phyloP scores from a whole-genome alignment of 2,888 invertebrate species.

The Chorisops tibialis region DNA sequence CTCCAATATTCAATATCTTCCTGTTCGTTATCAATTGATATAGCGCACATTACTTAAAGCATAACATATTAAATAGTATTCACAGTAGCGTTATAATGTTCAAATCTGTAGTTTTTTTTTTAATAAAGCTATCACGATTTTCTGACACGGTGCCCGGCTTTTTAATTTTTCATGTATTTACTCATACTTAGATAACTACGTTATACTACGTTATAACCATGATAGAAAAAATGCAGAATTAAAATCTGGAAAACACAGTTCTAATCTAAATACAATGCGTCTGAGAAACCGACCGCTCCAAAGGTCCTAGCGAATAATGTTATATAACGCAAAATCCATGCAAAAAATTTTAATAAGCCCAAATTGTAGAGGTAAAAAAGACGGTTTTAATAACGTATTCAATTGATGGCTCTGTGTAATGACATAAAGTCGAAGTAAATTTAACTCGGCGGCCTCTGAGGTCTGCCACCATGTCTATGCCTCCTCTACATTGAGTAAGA shows the following conservation, averaged over 20 bases:
- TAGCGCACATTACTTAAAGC: constrained; percentile 4
- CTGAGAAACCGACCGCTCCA: not conserved
- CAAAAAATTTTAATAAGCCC: constrained; percentile 23
- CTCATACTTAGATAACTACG: too few species aligned
- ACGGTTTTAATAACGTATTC: constrained; percentile 19
- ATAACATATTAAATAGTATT: constrained; percentile 14
- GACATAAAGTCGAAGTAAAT: constrained; percentile 20
- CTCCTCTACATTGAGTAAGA: constrained; percentile 19
- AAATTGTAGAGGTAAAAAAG: constrained; percentile 13
- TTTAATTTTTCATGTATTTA: constrained; percentile 18
- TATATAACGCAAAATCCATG: constrained; percentile 15
- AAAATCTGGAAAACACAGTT: constrained; percentile 7
- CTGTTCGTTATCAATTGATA: constrained; percentile 7
- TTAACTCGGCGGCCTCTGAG: constrained; percentile 18
- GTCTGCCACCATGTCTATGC: constrained; percentile 23
- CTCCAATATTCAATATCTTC: too few species aligned
- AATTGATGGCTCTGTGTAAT: constrained; percentile 22
- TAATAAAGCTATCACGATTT: constrained; percentile 10
- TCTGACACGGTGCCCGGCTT: constrained; percentile 14
- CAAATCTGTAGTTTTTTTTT: constrained; percentile 10
- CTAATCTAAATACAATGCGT: constrained; percentile 6
- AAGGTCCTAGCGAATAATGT: not conserved
- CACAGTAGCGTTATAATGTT: constrained; percentile 13
- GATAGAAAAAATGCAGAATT: constrained; percentile 7
- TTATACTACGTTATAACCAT: constrained; percentile 4